These are phyloP conservation scores for Colossoma macropomum DNA, from an alignment of 2,113 vertebrate species.

Conservation along the genomic window DNA sequence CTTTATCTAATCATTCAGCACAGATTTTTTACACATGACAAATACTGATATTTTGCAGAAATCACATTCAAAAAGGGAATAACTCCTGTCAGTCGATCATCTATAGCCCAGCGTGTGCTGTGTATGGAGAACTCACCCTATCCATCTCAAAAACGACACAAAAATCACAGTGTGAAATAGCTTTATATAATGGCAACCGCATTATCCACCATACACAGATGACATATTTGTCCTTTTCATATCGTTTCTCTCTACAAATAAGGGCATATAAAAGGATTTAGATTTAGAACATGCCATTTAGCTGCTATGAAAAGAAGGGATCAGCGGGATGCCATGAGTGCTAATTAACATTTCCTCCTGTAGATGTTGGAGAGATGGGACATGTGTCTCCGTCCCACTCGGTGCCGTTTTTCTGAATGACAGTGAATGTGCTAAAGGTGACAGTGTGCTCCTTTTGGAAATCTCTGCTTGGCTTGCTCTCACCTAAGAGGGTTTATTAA, in stretches of 20 bases:
- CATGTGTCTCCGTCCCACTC: conserved; percentile 60
- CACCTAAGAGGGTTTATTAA: conserved; percentile 74
- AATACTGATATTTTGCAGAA: neutral
- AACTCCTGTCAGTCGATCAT: neutral
- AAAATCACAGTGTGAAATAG: conserved; percentile 36
- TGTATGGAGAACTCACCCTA: neutral
- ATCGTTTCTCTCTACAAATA: conserved; percentile 65
- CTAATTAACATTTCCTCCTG: conserved; percentile 77
- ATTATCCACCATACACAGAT: conserved; percentile 65
- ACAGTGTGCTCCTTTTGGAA: conserved; percentile 74
- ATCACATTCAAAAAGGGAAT: neutral
- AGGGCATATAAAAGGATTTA: conserved; percentile 76
- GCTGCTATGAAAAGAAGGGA: conserved; percentile 66
- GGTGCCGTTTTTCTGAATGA: conserved; percentile 70
- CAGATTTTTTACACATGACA: neutral
- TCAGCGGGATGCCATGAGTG: conserved; percentile 71
- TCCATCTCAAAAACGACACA: neutral
- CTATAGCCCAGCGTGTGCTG: neutral
- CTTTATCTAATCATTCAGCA: neutral
- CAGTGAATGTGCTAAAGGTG: conserved; percentile 77
- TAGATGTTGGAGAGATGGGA: conserved; percentile 73
- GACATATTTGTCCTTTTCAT: conserved; percentile 61
- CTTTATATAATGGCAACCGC: conserved; percentile 55
- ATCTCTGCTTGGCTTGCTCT: conserved; percentile 71
- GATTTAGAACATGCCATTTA: conserved; percentile 74